phyloP scores from a whole-genome alignment of 2,888 invertebrate genomes.

The Asteroscopus sphinx region DNA sequence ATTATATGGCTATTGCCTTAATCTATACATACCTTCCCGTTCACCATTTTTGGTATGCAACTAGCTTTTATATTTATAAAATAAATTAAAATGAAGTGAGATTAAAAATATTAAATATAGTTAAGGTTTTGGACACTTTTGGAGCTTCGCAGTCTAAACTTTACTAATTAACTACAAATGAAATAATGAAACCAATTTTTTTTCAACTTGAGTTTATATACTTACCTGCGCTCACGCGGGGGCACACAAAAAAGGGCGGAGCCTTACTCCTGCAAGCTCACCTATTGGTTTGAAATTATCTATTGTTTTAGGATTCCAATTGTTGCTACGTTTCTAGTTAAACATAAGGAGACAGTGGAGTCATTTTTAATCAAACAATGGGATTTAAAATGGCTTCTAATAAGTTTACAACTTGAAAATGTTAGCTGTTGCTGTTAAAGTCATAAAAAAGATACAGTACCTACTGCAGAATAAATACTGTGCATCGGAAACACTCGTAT shows the following conservation, averaged over 20 bases:
- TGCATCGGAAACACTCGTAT: no score
- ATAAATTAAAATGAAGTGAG: not conserved
- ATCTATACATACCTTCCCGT: slow-evolving; percentile 16
- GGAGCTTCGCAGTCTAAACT: not conserved
- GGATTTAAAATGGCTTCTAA: slow-evolving; percentile 21
- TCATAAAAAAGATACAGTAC: not conserved
- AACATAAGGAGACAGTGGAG: not conserved
- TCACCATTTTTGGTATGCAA: slow-evolving; percentile 15
- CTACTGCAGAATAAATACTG: no score
- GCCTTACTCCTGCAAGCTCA: not conserved
- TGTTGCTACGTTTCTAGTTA: slow-evolving; percentile 10
- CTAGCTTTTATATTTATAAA: not conserved
- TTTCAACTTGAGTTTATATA: slow-evolving; percentile 14
- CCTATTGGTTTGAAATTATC: slow-evolving; percentile 8
- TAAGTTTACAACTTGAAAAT: slow-evolving; percentile 32
- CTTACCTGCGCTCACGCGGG: slow-evolving; percentile 45
- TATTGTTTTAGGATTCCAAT: slow-evolving; percentile 14
- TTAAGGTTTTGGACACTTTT: not conserved
- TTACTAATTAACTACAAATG: slow-evolving; percentile 9
- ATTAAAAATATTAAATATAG: not conserved
- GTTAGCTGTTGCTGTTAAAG: not conserved
- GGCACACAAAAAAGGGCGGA: slow-evolving; percentile 37
- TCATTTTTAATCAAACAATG: slow-evolving; percentile 16
- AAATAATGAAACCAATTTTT: slow-evolving; percentile 11
- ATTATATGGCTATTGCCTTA: no score